A percentile compares a stretch with the other conserved stretches of the same genome.
phyloP scores from a whole-genome alignment of 2,113 vertebrate species.

The Orcinus orca region DNA sequence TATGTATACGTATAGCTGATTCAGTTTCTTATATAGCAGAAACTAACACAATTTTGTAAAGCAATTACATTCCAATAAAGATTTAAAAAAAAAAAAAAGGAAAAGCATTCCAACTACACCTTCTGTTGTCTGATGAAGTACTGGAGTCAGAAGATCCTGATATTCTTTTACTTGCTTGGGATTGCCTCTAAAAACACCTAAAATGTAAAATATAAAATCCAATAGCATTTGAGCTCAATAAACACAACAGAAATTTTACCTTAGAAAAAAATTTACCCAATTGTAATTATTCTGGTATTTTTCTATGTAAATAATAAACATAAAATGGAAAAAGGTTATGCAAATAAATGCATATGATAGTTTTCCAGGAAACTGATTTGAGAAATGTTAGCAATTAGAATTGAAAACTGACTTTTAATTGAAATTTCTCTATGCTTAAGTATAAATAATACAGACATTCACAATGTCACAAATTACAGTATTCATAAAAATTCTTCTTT shows the following conservation, averaged over 20 bases:
- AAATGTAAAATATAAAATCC: conserved; percentile 71
- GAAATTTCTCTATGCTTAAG: neutral
- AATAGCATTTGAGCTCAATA: neutral
- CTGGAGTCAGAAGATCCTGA: conserved; percentile 89
- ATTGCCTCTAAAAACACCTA: conserved; percentile 94
- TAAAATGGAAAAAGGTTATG: conserved; percentile 3
- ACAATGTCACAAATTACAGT: neutral
- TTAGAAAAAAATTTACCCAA: neutral
- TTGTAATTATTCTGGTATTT: neutral
- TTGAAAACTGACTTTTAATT: conserved; percentile 36
- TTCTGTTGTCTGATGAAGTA: conserved; percentile 92
- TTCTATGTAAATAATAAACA: conserved; percentile 17
- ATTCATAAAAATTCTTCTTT: neutral
- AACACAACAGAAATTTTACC: neutral
- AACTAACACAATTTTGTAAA: no score
- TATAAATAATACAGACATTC: neutral
- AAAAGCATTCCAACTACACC: conserved; percentile 81
- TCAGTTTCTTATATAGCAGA: no score
- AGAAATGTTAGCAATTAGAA: conserved; percentile 31
- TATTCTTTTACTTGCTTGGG: conserved; percentile 94
- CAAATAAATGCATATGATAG: neutral
- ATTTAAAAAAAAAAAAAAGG: no score
- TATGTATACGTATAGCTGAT: no score
- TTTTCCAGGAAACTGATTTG: conserved; percentile 27
- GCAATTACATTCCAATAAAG: no score